Conservation (phyloP, 2,888 invertebrate genomes). For the Ctenicera cuprea region DNA sequence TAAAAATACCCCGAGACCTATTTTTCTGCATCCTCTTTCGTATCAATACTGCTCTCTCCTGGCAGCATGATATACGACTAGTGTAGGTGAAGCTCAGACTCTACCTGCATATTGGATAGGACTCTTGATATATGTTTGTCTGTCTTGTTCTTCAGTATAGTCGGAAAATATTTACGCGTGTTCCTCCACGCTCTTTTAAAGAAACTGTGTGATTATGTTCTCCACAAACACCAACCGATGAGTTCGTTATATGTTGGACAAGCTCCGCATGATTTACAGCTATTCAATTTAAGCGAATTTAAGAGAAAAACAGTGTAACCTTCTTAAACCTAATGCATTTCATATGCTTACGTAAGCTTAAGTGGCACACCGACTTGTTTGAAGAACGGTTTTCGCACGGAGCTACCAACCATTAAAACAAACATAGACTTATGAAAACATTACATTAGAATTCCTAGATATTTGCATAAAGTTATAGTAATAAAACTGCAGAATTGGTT, state of each 20-base stretch:
- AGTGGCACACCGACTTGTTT: neutral
- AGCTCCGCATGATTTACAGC: neutral
- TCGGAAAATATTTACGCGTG: constrained; percentile 16
- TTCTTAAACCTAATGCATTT: neutral
- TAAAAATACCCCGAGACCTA: constrained; percentile 41
- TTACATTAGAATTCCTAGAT: neutral
- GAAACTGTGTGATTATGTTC: constrained; percentile 9
- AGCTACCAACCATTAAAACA: neutral
- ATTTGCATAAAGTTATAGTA: constrained; percentile 11
- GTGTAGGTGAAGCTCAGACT: constrained; percentile 43
- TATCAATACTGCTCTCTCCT: constrained; percentile 46
- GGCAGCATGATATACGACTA: constrained; percentile 41
- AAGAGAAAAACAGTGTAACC: too few relatives aligned
- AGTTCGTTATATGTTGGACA: neutral
- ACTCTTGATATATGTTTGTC: constrained; percentile 43
- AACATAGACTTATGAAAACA: constrained; percentile 18
- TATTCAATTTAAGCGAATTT: too few relatives aligned
- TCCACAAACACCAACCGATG: neutral
- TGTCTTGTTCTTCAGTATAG: constrained; percentile 26
- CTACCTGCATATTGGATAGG: constrained; percentile 50
- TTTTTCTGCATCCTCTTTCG: constrained; percentile 29
- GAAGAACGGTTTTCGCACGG: neutral
- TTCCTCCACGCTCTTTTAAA: constrained; percentile 16
- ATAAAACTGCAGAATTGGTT: neutral
- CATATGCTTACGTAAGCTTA: neutral